Base-by-base conservation (phyloP, 2,797 vertebrate genomes). In the Poecilia picta region DNA sequence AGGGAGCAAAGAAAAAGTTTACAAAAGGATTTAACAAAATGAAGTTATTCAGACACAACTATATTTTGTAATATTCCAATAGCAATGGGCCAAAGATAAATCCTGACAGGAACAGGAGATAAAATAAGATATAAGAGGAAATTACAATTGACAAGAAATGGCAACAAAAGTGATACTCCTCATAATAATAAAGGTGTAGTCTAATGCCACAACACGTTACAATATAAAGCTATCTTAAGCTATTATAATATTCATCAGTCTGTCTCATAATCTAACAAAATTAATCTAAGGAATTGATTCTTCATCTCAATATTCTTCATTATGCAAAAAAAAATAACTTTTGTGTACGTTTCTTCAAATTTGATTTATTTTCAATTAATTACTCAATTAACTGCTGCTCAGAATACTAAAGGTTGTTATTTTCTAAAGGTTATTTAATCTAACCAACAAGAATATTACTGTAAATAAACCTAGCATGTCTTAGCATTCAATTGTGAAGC, bases 1-100 rank as follows among this genome's bases (percentile, higher is more conserved):
- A 73, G 13, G 49, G 73, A 72, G 16, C 31, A 33, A 74, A 81
- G 45, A 74, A 81, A 36, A 46, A 57, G 68, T 47, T 5, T 31
- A 25, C 8, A 15, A 36, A 81, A 39, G 57, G 1, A 18, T 57
- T n/a, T 41, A 74, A 36, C 36, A n/a, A 70, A 41, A 39, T 66
- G 31, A 7, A 28, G 11, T 73, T 25, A 4, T 4, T 31, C 6
- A 8, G 23, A 53, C 31, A 36, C 33, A 55, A 28, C 18, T 12
- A 36, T 36, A 13, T 7, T 49, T 36, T 73, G 1, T 16, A 23
- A 23, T 23, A 23, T 33, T 20, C 15, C 15, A 72, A 2, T 39
- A 47, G 16, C 15, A 74, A 8, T 53, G 11, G 39, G 5, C 20
- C 39, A 70, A 70, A 70, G 11, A 25, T 41, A 70, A 12, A 23